Conservation (phyloP, 2,888 invertebrate genomes). For the Xylota segnis region DNA sequence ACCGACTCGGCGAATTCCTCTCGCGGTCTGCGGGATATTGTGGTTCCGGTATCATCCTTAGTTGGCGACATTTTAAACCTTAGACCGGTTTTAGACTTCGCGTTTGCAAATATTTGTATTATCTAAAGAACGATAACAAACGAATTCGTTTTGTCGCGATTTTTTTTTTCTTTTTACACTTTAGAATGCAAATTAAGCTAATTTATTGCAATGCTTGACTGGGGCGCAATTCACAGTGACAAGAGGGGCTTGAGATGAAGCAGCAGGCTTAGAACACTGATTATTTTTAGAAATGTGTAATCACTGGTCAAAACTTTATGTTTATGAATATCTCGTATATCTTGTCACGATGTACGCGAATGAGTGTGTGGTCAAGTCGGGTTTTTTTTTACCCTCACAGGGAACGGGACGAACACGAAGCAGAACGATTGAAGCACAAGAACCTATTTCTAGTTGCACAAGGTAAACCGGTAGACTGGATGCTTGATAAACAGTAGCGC, state of each 20-base stretch:
- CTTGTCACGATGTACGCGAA: constrained; percentile 33
- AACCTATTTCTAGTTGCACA: constrained; percentile 73
- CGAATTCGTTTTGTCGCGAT: constrained; percentile 46
- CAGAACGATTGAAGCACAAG: constrained; percentile 56
- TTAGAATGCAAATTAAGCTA: constrained; percentile 70
- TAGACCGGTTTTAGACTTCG: constrained; percentile 64
- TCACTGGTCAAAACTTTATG: constrained; percentile 53
- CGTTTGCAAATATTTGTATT: constrained; percentile 41
- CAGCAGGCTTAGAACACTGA: constrained; percentile 52
- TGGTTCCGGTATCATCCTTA: constrained; percentile 81
- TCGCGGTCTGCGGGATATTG: constrained; percentile 82
- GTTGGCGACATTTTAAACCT: constrained; percentile 80
- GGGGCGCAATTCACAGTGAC: constrained; percentile 15
- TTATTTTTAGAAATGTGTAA: constrained; percentile 74
- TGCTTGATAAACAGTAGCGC: constrained; percentile 58
- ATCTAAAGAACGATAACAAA: constrained; percentile 47
- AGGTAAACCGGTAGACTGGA: constrained; percentile 75
- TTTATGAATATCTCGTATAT: constrained; percentile 15
- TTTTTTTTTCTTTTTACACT: constrained; percentile 54
- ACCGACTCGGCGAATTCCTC: constrained; percentile 83
- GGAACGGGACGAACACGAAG: constrained; percentile 59
- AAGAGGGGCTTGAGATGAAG: constrained; percentile 30
- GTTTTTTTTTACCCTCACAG: constrained; percentile 9
- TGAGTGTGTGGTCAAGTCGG: constrained; percentile 45
- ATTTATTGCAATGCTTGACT: constrained; percentile 58